Base-by-base conservation (phyloP, 2,113 vertebrate genomes). In the Phycodurus eques region DNA sequence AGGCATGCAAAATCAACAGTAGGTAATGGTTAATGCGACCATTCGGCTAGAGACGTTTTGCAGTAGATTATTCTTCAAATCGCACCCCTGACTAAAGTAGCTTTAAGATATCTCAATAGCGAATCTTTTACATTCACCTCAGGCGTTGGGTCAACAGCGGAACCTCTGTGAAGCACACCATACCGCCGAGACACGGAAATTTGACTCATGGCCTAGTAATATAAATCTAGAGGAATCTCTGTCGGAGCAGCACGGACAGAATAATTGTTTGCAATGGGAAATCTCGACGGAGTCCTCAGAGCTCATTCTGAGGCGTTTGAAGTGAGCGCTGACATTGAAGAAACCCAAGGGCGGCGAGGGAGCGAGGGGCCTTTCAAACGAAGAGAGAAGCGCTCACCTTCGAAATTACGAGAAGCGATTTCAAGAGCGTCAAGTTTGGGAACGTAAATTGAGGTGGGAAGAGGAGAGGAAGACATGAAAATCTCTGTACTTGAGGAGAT, bases 321-420 rank as follows among this genome's bases (percentile, higher is more conserved):
- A 88, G 88, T 86, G 74, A 82, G 83, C 68, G 46, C 84, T 91
- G 89, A 91, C 88, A 90, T 90, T 91, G 90, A 82, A 83, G 82
- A 75, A 87, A 87, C 76, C 86, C 88, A 89, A 90, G 89, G 89
- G 82, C 79, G 77, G 78, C 75, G 77, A 75, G 77, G 80, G 66
- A 82, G 80, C 39, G 51, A 83, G 68, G 81, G 78, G 74, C 51
- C 69, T 85, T 82, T 84, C 72, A 77, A 85, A 87, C 65, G 83
- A 83, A 82, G 80, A 82, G 77, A 80, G 20, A 13, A 65, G 68
- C 65, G 68, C 76, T 85, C 81, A 84, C 78, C 82, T 85, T 72
- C 76, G 72, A 89, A 87, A 85, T 89, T 49, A 78, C 83, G 83
- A 87, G 82, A 77, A 78, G 81, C 8, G 49, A 81, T 86, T 90